Percentiles rank a stretch among this genome's conserved stretches.
Conservation (phyloP, 2,888 invertebrate species). For the Ophion slaviceki region DNA sequence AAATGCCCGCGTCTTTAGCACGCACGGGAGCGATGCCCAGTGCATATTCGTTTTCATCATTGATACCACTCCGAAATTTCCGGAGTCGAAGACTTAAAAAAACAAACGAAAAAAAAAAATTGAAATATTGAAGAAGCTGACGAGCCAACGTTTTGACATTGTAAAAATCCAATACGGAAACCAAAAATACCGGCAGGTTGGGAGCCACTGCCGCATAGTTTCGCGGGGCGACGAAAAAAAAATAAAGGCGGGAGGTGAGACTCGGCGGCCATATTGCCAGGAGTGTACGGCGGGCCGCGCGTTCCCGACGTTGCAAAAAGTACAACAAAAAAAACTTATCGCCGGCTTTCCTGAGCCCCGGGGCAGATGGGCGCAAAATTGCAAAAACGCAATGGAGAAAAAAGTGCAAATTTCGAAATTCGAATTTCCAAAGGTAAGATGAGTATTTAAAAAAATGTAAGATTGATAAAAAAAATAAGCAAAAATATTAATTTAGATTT, state of each 20-base stretch:
- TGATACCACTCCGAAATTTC: neutral
- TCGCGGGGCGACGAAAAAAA: conserved; percentile 24
- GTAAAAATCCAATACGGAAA: neutral
- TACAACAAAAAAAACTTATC: neutral
- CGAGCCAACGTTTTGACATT: neutral
- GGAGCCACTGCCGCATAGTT: conserved; percentile 57
- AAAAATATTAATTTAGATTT: conserved; percentile 2
- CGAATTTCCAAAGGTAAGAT: neutral
- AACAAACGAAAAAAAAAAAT: too few relatives aligned
- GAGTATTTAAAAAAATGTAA: too few relatives aligned
- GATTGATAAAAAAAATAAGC: neutral
- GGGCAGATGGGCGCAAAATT: neutral
- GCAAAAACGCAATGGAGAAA: neutral
- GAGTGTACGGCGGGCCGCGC: conserved; percentile 22
- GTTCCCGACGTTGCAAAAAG: conserved; percentile 36
- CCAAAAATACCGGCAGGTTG: conserved; percentile 35
- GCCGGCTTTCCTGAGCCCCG: conserved; percentile 35
- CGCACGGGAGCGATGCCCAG: neutral
- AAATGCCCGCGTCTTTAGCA: neutral
- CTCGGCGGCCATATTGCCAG: conserved; percentile 66
- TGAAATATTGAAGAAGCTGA: too few relatives aligned
- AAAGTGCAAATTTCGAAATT: neutral
- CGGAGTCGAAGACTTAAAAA: neutral
- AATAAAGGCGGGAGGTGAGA: conserved; percentile 77
- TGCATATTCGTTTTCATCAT: neutral